phyloP scores from a whole-genome alignment of 2,888 invertebrate species.

The Cepaea hortensis region DNA sequence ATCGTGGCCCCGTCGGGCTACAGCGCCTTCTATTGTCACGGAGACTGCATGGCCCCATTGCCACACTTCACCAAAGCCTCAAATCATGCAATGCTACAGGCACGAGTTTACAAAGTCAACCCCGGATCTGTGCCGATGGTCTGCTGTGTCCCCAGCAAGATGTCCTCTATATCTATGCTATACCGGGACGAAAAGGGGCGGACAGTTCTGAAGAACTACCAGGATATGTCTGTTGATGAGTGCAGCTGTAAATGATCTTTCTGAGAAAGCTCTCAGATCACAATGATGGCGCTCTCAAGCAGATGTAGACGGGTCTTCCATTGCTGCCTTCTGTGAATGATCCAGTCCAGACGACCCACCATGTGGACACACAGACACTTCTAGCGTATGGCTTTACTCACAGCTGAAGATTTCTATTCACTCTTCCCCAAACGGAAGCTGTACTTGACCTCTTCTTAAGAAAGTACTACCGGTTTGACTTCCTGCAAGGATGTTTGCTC shows the following conservation, averaged over 20 bases:
- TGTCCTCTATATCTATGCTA: constrained; percentile 95
- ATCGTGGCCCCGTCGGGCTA: constrained; percentile 97
- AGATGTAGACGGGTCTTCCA: too few relatives aligned
- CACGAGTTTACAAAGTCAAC: constrained; percentile 94
- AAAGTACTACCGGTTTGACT: too few relatives aligned
- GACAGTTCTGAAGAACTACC: constrained; percentile 98
- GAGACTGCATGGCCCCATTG: constrained; percentile 95
- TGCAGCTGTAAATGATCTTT: constrained; percentile 93
- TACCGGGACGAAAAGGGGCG: constrained; percentile 95
- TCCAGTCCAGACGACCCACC: too few relatives aligned
- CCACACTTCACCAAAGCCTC: constrained; percentile 96
- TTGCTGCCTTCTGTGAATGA: too few relatives aligned
- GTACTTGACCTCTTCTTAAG: too few relatives aligned
- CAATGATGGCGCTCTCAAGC: too few relatives aligned
- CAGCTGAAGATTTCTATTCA: too few relatives aligned
- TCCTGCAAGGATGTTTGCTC: too few relatives aligned
- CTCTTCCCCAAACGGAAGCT: too few relatives aligned
- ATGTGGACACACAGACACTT: too few relatives aligned
- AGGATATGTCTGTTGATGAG: constrained; percentile 98
- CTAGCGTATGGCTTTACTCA: background rate
- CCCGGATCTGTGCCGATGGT: constrained; percentile 93
- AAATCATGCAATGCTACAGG: constrained; percentile 98
- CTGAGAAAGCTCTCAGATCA: too few relatives aligned
- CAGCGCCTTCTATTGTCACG: constrained; percentile 96
- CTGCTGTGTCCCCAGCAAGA: constrained; percentile 97